Conservation (phyloP, 1,140 invertebrate species). For the Tenebrio molitor region DNA sequence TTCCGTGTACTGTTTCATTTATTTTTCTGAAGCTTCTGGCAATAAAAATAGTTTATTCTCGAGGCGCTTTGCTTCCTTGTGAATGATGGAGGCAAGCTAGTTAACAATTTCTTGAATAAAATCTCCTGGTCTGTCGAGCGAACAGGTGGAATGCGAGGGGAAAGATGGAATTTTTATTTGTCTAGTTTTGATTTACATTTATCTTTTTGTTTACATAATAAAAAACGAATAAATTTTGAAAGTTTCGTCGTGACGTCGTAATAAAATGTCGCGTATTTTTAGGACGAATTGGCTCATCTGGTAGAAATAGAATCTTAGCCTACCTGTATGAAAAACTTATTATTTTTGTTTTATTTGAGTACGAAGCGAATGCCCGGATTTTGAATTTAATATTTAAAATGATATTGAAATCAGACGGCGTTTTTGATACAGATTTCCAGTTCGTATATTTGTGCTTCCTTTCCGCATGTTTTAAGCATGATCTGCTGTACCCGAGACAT, state of each 20-base stretch:
- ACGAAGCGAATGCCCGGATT: background rate
- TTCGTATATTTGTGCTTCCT: constrained; percentile 2
- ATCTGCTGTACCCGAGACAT: background rate
- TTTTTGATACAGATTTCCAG: constrained; percentile 7
- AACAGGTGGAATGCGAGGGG: too few species aligned
- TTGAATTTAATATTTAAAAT: constrained; percentile 31
- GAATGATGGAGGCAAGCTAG: constrained; percentile 6
- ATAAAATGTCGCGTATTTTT: constrained; percentile 1
- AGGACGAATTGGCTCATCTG: constrained; percentile 13
- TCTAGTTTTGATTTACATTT: constrained; percentile 26
- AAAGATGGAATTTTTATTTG: constrained; percentile 4
- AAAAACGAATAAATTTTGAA: constrained; percentile 20
- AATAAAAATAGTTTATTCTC: constrained; percentile 30
- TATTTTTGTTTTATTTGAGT: constrained; percentile 13
- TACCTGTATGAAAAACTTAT: constrained; percentile 26
- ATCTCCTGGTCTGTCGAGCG: too few species aligned
- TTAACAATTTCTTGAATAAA: constrained; percentile 8
- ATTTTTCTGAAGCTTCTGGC: constrained; percentile 11
- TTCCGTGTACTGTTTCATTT: constrained; percentile 30
- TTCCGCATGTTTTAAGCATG: background rate
- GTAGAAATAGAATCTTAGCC: constrained; percentile 33
- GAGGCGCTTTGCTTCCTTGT: background rate
- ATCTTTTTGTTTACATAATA: constrained; percentile 28
- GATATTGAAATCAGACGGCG: constrained; percentile 15
- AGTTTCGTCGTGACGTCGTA: background rate